phyloP scores from a whole-genome alignment of 2,888 invertebrate species.

The Calliopum simillimum region DNA sequence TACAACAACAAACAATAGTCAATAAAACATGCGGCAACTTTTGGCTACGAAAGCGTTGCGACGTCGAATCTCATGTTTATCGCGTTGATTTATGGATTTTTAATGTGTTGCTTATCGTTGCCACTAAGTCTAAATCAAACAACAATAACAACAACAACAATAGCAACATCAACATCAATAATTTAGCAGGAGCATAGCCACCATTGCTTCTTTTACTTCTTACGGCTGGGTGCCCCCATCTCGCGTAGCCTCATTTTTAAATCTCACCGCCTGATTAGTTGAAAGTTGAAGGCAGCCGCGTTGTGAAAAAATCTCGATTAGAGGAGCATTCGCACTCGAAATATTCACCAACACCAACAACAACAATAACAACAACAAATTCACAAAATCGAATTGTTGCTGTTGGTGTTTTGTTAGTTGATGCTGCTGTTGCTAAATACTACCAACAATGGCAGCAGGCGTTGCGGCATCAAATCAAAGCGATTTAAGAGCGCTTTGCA shows the following conservation, averaged over 20 bases:
- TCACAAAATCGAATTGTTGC: slow-evolving; percentile 1
- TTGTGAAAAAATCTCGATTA: slow-evolving; percentile 44
- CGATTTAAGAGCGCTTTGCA: slow-evolving; percentile 47
- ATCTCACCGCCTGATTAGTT: slow-evolving; percentile 67
- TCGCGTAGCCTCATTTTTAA: slow-evolving; percentile 58
- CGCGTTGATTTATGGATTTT: slow-evolving; percentile 68
- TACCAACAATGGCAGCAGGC: slow-evolving; percentile 32
- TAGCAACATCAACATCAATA: slow-evolving; percentile 29
- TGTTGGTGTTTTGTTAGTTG: slow-evolving; percentile 35
- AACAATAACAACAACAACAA: slow-evolving; percentile 44
- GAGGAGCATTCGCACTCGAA: slow-evolving; percentile 19
- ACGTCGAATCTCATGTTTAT: slow-evolving; percentile 67
- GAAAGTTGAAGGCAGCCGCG: slow-evolving; percentile 40
- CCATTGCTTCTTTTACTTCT: not conserved
- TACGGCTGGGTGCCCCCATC: not conserved
- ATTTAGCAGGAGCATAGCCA: slow-evolving; percentile 33
- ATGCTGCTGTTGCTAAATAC: slow-evolving; percentile 31
- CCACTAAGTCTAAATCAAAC: slow-evolving; percentile 63
- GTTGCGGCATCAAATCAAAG: slow-evolving; percentile 37
- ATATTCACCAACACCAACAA: slow-evolving; percentile 14
- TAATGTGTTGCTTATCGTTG: slow-evolving; percentile 68
- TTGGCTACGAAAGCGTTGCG: slow-evolving; percentile 13
- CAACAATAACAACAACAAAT: slow-evolving; percentile 14
- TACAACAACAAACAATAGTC: slow-evolving; percentile 61
- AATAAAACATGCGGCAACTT: slow-evolving; percentile 66